A percentile compares a stretch with the other conserved stretches of the same genome.
Evolutionary conservation across 1,140 invertebrate genomes (phyloP).

Genomic region (Aphis craccivora): DNA sequence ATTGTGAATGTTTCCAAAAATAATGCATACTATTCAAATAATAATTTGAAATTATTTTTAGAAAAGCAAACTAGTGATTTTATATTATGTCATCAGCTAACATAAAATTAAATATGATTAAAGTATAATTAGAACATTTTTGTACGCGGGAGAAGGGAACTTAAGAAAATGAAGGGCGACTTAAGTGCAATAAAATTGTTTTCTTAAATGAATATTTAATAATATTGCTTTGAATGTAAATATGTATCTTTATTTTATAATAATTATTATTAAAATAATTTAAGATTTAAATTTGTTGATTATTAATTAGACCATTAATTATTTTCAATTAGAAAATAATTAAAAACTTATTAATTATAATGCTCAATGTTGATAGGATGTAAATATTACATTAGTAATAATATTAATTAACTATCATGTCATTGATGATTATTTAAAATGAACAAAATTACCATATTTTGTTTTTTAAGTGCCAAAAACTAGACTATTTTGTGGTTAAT

Average conservation of each 20-base stretch:
- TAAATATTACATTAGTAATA: conserved; percentile 54
- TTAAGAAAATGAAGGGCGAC: conserved; percentile 26
- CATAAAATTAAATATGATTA: not conserved
- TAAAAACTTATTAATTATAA: conserved; percentile 32
- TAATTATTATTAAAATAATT: conserved; percentile 24
- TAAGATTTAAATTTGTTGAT: conserved; percentile 31
- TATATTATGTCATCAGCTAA: not conserved
- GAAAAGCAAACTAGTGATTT: not conserved
- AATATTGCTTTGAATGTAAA: conserved; percentile 21
- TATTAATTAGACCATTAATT: conserved; percentile 39
- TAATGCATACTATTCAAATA: not conserved
- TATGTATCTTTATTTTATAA: conserved; percentile 29
- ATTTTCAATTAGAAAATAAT: conserved; percentile 29
- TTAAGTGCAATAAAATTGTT: conserved; percentile 50
- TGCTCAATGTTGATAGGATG: conserved; percentile 45
- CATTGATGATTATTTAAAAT: conserved; percentile 39
- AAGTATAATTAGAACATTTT: not conserved
- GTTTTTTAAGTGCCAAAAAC: conserved; percentile 56
- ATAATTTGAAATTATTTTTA: not conserved
- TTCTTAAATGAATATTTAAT: conserved; percentile 43
- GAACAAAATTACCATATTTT: conserved; percentile 55
- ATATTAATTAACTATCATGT: conserved; percentile 33
- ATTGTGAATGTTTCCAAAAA: not conserved
- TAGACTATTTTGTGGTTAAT: conserved; percentile 46
- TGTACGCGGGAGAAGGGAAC: conserved; percentile 30